Conservation (phyloP, 2,888 invertebrate genomes). For the Ischnura elegans region DNA sequence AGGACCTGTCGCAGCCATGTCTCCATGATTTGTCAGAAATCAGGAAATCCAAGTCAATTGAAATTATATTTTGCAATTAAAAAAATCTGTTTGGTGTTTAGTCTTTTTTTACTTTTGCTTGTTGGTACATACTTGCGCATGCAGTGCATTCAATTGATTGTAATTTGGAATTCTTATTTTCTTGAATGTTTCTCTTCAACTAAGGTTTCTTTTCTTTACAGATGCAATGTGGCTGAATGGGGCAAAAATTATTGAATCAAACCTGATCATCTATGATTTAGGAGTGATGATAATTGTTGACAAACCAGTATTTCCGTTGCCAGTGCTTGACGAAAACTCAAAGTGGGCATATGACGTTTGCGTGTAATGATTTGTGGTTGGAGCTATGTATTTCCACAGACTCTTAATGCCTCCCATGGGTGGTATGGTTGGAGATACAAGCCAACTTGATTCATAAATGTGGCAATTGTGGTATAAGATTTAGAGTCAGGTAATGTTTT, state of each 20-base stretch:
- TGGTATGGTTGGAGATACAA: neutral
- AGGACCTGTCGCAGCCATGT: no score
- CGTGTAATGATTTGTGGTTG: neutral
- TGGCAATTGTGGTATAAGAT: neutral
- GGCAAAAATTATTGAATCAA: conserved; percentile 45
- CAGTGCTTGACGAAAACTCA: neutral
- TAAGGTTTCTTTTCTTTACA: neutral
- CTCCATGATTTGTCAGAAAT: no score
- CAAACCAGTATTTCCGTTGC: conserved; percentile 48
- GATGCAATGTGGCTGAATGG: conserved; percentile 30
- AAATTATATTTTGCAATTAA: no score
- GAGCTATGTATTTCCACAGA: neutral
- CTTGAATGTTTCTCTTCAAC: no score
- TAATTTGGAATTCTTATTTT: neutral
- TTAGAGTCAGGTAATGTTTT: neutral
- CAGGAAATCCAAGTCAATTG: no score
- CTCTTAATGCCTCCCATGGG: neutral
- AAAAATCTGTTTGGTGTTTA: no score
- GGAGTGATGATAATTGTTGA: conserved; percentile 45
- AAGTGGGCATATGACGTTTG: conserved; percentile 51
- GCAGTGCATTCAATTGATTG: no score
- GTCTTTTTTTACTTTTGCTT: no score
- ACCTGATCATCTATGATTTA: conserved; percentile 48
- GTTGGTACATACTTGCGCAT: no score
- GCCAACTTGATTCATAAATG: neutral